Conservation (phyloP, 2,113 vertebrate species). For the Dromas ardeola region DNA sequence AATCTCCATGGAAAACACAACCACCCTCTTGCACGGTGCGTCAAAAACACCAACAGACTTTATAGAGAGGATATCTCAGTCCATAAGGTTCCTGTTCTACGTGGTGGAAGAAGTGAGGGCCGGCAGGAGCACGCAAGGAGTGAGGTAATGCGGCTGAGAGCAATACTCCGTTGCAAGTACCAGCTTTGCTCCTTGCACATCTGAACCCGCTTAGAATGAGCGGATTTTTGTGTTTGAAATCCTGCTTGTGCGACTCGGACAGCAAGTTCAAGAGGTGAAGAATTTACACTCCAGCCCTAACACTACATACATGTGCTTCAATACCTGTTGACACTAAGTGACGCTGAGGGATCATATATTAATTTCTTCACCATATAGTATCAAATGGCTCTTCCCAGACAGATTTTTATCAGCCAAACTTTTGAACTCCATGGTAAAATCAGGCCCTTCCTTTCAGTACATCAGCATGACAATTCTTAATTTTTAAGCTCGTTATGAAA, state of each 20-base stretch:
- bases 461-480: neutral
- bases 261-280: neutral
- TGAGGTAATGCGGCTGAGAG: rapidly evolving
- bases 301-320: rapidly evolving
- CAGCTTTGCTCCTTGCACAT: rapidly evolving
- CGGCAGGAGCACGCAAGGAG: rapidly evolving
- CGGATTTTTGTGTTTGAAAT: neutral
- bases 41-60: neutral
- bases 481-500: neutral
- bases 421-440: neutral
- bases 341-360: neutral
- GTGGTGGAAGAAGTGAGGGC: rapidly evolving
- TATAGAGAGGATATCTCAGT: rapidly evolving
- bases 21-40: neutral
- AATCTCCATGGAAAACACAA: neutral
- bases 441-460: neutral
- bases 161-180: neutral
- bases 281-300: neutral
- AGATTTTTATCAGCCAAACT: neutral
- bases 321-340: neutral
- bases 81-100: rapidly evolving
- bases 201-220: neutral
- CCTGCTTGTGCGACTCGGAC: neutral
- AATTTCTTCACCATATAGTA: neutral
- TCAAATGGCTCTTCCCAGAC: neutral